phyloP scores from a whole-genome alignment of 2,888 invertebrate species.

The Podotricha telesiphe region DNA sequence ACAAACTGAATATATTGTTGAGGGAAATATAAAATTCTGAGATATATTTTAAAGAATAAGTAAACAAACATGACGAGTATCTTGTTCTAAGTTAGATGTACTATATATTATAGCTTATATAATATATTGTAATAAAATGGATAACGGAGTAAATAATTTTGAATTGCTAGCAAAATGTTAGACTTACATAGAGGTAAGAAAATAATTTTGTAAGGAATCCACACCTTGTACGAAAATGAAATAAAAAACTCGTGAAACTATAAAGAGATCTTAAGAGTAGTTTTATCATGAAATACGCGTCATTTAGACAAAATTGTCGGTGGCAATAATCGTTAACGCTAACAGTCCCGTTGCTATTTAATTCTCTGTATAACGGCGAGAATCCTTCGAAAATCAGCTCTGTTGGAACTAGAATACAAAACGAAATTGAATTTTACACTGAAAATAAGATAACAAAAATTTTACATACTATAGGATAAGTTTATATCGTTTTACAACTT shows the following conservation, averaged over 20 bases:
- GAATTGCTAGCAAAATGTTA: no score
- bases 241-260: conserved; percentile 36
- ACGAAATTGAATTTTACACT: conserved; percentile 18
- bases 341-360: conserved; percentile 60
- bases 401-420: conserved; percentile 16
- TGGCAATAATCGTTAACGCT: conserved; percentile 72
- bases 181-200: no score
- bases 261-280: conserved; percentile 53
- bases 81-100: neutral
- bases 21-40: neutral
- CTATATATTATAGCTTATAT: neutral
- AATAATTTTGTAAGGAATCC: no score
- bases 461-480: neutral
- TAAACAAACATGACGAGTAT: neutral
- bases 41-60: neutral
- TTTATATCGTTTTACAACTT: conserved; percentile 11
- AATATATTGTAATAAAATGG: neutral
- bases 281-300: conserved; percentile 65
- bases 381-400: conserved; percentile 55
- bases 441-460: conserved; percentile 1
- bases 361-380: conserved; percentile 54
- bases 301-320: conserved; percentile 66
- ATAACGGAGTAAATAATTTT: neutral
- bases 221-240: conserved; percentile 11
- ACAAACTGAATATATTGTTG: conserved; percentile 11